Evolutionary conservation across 2,113 vertebrate species (phyloP).

Genomic region (Ptilorrhoa leucosticta): DNA sequence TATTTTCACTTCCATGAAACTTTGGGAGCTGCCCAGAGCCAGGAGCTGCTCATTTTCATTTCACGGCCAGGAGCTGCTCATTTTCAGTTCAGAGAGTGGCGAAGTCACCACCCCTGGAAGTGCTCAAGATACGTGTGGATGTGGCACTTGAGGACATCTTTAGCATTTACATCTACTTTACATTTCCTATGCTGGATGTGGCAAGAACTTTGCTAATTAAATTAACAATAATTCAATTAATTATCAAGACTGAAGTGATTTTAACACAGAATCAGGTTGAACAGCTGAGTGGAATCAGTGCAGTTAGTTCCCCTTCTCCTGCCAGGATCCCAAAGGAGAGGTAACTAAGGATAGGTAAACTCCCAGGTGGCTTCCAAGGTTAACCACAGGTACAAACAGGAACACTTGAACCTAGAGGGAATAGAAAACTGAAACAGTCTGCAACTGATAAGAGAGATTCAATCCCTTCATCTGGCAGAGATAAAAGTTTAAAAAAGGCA

Average conservation of each 20-base stretch:
- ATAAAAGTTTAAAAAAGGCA: background rate
- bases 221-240: background rate
- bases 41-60: background rate
- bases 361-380: background rate
- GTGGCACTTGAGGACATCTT: background rate
- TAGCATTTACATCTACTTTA: background rate
- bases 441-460: background rate
- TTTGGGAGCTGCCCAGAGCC: background rate
- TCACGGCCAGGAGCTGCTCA: background rate
- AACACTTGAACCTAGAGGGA: background rate
- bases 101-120: background rate
- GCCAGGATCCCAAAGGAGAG: background rate
- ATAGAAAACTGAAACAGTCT: background rate
- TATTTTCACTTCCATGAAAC: background rate
- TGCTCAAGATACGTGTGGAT: accelerated
- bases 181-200: background rate
- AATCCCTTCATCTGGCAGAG: background rate
- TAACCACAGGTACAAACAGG: background rate
- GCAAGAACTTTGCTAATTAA: background rate
- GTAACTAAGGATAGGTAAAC: background rate
- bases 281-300: background rate
- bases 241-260: background rate
- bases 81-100: background rate
- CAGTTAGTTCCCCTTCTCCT: background rate
- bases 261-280: background rate